Conservation (phyloP, 2,888 invertebrate genomes). For the Strigamia transsilvanica region DNA sequence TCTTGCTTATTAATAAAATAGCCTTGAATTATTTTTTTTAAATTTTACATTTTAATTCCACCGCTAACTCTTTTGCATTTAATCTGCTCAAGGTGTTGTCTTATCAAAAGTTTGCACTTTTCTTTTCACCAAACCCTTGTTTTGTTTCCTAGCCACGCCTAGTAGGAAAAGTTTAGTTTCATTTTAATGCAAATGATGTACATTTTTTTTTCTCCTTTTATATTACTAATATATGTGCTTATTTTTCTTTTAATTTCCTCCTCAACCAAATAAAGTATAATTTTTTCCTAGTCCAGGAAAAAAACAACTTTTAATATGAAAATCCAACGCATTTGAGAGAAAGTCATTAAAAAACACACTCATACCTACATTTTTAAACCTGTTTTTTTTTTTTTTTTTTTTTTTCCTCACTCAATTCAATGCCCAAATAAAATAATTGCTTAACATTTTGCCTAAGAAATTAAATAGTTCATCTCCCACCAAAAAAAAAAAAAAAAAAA, state of each 20-base stretch:
- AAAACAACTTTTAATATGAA: slow-evolving; percentile 23
- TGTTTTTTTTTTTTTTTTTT: not conserved
- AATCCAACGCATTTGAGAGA: slow-evolving; percentile 20
- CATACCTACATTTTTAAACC: not conserved
- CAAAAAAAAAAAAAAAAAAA: not conserved
- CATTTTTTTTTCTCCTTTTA: not conserved
- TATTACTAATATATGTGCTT: slow-evolving; percentile 21
- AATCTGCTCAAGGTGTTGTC: slow-evolving; percentile 30
- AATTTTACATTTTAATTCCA: not conserved
- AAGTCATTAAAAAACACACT: slow-evolving; percentile 16
- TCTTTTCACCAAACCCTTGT: slow-evolving; percentile 1
- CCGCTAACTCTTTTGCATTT: not conserved
- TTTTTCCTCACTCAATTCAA: slow-evolving; percentile 4
- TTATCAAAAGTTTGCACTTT: slow-evolving; percentile 15
- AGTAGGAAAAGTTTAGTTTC: slow-evolving; percentile 21
- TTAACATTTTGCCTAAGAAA: slow-evolving; percentile 30
- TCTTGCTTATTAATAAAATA: not conserved
- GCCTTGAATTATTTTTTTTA: not conserved
- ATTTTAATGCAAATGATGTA: slow-evolving; percentile 25
- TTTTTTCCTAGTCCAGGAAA: not conserved
- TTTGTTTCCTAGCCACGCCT: slow-evolving; percentile 3
- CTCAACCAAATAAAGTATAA: slow-evolving; percentile 14
- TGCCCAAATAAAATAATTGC: slow-evolving; percentile 26
- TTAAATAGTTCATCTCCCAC: not conserved
- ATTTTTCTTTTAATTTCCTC: slow-evolving; percentile 26